Evolutionary conservation across 2,797 vertebrate species (phyloP).

Genomic region (Melanotaenia boesemani): DNA sequence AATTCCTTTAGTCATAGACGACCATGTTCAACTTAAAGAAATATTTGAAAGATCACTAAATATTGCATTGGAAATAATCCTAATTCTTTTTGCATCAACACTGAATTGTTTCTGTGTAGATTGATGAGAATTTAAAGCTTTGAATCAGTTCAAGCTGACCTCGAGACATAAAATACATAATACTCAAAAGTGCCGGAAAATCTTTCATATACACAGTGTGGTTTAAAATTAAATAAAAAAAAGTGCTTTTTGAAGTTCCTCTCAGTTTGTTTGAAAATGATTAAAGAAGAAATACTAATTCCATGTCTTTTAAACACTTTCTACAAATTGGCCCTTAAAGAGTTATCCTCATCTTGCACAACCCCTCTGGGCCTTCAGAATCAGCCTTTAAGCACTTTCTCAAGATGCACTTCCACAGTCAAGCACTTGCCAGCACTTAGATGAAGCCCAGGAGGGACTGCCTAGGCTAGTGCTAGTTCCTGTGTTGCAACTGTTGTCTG

Average conservation of each 20-base stretch:
- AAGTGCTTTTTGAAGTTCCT: background rate
- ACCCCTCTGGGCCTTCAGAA: slow-evolving; percentile 16
- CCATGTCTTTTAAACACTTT: slow-evolving; percentile 3
- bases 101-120: too few relatives aligned
- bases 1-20: too few relatives aligned
- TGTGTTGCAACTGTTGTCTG: slow-evolving; percentile 54
- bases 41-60: background rate
- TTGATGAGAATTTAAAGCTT: too few relatives aligned
- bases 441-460: slow-evolving; percentile 54
- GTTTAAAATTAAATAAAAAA: slow-evolving; percentile 23
- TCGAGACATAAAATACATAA: background rate
- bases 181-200: background rate
- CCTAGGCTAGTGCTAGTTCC: slow-evolving; percentile 54
- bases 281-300: background rate
- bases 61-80: background rate
- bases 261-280: background rate
- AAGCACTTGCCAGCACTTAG: slow-evolving; percentile 31
- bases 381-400: slow-evolving; percentile 31
- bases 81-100: background rate
- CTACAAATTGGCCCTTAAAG: slow-evolving; percentile 15
- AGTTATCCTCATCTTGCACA: slow-evolving; percentile 19
- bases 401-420: slow-evolving; percentile 31
- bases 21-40: too few relatives aligned
- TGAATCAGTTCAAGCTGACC: too few relatives aligned
- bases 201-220: background rate